phyloP scores from a whole-genome alignment of 2,797 vertebrate species.

The Spheniscus humboldti region DNA sequence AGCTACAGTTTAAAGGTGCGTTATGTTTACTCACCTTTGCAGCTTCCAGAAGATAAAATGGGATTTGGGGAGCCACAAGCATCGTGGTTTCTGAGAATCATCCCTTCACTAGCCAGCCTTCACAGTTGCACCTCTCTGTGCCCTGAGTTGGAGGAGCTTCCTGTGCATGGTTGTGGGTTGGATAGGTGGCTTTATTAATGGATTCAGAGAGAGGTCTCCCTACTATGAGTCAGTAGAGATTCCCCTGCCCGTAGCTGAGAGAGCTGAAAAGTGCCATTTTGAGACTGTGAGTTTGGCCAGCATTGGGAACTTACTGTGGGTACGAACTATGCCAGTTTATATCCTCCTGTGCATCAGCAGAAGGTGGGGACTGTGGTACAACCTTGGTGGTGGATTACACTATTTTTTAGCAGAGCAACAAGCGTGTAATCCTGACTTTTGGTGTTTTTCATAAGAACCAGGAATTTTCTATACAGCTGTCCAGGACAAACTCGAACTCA shows the following conservation, averaged over 20 bases:
- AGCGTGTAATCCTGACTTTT: background rate
- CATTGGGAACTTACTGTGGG: fast-evolving
- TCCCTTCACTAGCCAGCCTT: background rate
- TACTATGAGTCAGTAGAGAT: background rate
- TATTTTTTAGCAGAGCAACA: background rate
- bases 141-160: background rate
- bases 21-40: background rate
- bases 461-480: background rate
- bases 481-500: background rate
- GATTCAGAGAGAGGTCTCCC: background rate
- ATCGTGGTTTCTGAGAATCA: background rate
- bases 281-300: background rate
- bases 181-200: background rate
- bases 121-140: background rate
- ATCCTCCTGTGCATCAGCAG: background rate
- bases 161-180: background rate
- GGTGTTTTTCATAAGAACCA: background rate
- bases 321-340: background rate
- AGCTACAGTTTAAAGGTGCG: background rate
- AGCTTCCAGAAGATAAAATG: background rate
- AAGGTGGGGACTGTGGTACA: background rate
- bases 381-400: background rate
- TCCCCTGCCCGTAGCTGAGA: background rate
- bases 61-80: background rate
- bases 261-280: background rate